Evolutionary conservation across 2,113 vertebrate genomes (phyloP).

Genomic region (Zosterops lateralis): DNA sequence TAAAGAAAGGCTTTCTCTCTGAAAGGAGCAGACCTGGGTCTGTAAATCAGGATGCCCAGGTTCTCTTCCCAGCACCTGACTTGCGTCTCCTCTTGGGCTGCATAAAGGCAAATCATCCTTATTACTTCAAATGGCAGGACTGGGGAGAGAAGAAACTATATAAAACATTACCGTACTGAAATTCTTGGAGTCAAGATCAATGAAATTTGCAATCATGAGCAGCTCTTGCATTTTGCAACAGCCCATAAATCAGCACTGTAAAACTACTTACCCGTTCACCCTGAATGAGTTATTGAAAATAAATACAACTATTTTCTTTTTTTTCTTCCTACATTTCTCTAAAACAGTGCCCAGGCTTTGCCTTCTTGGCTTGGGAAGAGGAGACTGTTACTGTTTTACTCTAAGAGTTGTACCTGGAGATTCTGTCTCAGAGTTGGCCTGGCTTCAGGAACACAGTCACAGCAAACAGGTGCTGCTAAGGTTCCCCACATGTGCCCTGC

Average conservation of each 20-base stretch:
- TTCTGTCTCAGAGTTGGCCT: background rate
- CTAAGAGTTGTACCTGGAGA: background rate
- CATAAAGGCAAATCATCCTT: background rate
- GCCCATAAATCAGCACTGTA: constrained; percentile 13
- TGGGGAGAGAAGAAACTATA: background rate
- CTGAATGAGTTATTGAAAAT: constrained; percentile 8
- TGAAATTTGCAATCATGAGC: constrained; percentile 16
- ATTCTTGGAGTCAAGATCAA: constrained; percentile 20
- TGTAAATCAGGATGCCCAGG: background rate
- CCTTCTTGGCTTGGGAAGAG: background rate
- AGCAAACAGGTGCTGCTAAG: background rate
- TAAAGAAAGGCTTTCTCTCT: background rate
- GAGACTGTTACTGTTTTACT: accelerated
- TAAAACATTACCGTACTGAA: background rate
- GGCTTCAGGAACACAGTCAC: background rate
- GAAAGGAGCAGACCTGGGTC: background rate
- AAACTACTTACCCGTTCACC: background rate
- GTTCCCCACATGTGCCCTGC: accelerated
- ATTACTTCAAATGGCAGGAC: constrained; percentile 1
- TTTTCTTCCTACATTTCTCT: background rate
- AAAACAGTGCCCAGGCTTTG: background rate
- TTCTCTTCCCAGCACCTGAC: background rate
- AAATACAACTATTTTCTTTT: background rate
- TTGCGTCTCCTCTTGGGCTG: background rate
- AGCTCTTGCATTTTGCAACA: constrained; percentile 22